Evolutionary conservation across 2,113 vertebrate genomes (phyloP).

Genomic region (Chaenocephalus aceratus): DNA sequence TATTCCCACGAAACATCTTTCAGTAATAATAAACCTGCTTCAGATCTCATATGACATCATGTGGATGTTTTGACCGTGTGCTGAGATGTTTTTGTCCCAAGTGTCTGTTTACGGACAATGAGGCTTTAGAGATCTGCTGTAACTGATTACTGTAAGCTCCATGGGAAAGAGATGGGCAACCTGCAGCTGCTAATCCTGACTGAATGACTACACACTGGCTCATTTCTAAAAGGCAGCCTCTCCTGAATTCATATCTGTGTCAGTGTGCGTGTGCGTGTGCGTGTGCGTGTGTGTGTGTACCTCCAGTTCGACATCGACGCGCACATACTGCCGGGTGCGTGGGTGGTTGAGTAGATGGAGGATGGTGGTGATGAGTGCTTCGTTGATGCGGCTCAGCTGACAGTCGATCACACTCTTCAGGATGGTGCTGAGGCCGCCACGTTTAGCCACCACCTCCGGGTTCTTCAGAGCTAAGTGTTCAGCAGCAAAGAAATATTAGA

Average conservation of each 20-base stretch:
- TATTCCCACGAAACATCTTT: conserved; percentile 4
- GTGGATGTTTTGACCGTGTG: conserved; percentile 27
- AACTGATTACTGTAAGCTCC: conserved; percentile 65
- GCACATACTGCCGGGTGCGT: conserved; percentile 95
- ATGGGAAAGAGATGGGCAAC: conserved; percentile 57
- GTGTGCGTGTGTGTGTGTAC: conserved; percentile 73
- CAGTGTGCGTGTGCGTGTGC: not conserved
- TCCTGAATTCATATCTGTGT: conserved; percentile 27
- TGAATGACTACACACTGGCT: conserved; percentile 37
- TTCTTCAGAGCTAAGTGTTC: conserved; percentile 91
- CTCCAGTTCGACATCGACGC: conserved; percentile 96
- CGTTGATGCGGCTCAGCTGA: conserved; percentile 97
- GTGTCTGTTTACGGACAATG: conserved; percentile 57
- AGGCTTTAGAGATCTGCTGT: conserved; percentile 47
- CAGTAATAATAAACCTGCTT: conserved; percentile 19
- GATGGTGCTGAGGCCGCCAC: conserved; percentile 96
- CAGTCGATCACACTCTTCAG: conserved; percentile 98
- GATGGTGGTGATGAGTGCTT: conserved; percentile 97
- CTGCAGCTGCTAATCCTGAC: conserved; percentile 40
- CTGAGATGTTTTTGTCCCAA: conserved; percentile 18
- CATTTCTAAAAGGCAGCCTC: conserved; percentile 30
- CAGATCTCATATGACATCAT: conserved; percentile 43
- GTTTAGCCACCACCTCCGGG: conserved; percentile 95
- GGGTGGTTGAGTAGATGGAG: conserved; percentile 99
- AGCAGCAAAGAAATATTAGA: not conserved